phyloP scores from a whole-genome alignment of 2,113 vertebrate genomes.

The Daubentonia madagascariensis region DNA sequence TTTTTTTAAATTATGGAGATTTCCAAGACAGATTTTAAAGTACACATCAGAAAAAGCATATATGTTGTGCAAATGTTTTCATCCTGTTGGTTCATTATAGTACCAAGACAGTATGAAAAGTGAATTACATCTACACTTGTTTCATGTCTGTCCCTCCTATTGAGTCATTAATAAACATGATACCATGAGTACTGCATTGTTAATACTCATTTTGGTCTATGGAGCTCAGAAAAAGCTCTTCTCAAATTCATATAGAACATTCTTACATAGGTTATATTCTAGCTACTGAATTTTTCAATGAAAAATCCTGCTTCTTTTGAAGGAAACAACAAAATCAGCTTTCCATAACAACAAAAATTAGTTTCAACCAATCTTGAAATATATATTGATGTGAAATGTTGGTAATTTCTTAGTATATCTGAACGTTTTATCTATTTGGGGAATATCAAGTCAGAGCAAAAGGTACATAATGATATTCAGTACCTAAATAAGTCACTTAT shows the following conservation, averaged over 20 bases:
- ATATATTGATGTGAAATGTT: not conserved
- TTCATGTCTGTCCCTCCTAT: conserved; percentile 34
- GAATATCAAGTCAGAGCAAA: not conserved
- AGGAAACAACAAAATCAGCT: conserved; percentile 9
- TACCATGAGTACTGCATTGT: conserved; percentile 27
- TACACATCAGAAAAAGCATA: not conserved
- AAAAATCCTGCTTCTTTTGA: conserved; percentile 10
- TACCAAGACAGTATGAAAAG: conserved; percentile 5
- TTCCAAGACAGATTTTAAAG: conserved; percentile 12
- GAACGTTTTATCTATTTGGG: not conserved
- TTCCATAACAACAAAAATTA: not conserved
- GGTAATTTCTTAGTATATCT: not conserved
- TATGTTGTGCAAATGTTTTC: conserved; percentile 25
- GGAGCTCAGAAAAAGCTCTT: conserved; percentile 23
- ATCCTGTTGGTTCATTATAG: conserved; percentile 1
- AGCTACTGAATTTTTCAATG: not conserved
- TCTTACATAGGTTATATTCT: conserved; percentile 24
- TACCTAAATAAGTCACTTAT: not conserved
- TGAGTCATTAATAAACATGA: conserved; percentile 71
- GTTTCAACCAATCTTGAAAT: not conserved
- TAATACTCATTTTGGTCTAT: conserved; percentile 45
- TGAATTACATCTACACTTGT: conserved; percentile 45
- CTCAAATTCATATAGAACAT: conserved; percentile 28
- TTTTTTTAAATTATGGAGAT: not conserved
- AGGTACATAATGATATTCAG: not conserved